phyloP scores from a whole-genome alignment of 2,888 invertebrate species.

The Caenorhabditis sinica region DNA sequence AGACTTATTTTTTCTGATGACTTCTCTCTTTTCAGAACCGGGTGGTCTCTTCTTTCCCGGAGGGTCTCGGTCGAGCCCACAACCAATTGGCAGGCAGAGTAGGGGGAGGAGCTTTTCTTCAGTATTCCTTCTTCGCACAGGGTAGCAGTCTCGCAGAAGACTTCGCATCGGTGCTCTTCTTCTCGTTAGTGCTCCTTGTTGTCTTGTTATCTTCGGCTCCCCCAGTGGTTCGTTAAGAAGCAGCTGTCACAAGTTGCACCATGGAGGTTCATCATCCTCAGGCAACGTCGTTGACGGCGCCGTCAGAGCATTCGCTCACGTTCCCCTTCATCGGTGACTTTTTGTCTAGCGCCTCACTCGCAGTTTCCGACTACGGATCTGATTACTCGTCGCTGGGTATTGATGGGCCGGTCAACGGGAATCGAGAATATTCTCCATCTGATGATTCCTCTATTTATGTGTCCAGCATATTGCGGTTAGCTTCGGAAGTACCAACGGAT shows the following conservation, averaged over 20 bases:
- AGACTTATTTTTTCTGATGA: too few relatives aligned
- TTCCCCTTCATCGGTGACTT: conserved; percentile 67
- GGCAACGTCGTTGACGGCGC: conserved; percentile 37
- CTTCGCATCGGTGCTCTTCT: conserved; percentile 19
- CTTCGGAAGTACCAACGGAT: conserved; percentile 34
- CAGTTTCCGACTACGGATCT: conserved; percentile 61
- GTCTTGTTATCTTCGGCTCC: conserved; percentile 59
- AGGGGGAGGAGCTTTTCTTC: conserved; percentile 55
- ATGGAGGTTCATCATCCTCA: conserved; percentile 74
- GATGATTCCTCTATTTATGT: conserved; percentile 52
- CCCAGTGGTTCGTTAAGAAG: conserved; percentile 55
- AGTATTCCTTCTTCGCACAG: conserved; percentile 39
- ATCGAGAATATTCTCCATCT: conserved; percentile 44
- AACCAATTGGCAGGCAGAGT: conserved; percentile 50
- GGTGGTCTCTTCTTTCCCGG: not conserved
- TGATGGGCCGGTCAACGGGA: conserved; percentile 21
- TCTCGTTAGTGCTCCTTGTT: conserved; percentile 66
- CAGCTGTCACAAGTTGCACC: conserved; percentile 62
- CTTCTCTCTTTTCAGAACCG: too few relatives aligned
- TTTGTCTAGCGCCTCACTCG: conserved; percentile 52
- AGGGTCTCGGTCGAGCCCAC: conserved; percentile 10
- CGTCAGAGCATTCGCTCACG: conserved; percentile 39
- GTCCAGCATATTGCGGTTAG: conserved; percentile 36
- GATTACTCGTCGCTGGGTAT: conserved; percentile 46
- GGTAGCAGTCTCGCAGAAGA: conserved; percentile 22